These are phyloP conservation scores for Aphelenchoides avenae DNA, from an alignment of 1,140 invertebrate genomes.

Conservation along the genomic window DNA sequence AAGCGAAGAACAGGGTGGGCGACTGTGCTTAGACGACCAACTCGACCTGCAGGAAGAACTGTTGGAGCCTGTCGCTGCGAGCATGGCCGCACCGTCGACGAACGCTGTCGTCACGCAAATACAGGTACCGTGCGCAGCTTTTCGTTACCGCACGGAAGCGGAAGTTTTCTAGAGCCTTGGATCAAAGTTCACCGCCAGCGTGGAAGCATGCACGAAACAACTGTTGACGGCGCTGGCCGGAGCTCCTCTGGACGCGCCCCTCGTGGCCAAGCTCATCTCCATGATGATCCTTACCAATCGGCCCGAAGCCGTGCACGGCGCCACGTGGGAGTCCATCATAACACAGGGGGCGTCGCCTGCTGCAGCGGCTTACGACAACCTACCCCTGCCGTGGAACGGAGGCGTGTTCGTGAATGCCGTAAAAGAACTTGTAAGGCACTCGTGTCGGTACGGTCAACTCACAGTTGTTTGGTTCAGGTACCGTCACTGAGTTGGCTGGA, in stretches of 20 bases:
- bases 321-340: slow-evolving; percentile 17
- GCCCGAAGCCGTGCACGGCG: slow-evolving; percentile 9
- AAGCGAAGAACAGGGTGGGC: no score
- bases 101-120: no score
- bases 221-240: slow-evolving; percentile 15
- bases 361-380: slow-evolving; percentile 2
- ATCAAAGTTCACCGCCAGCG: slow-evolving; percentile 21
- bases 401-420: slow-evolving; percentile 27
- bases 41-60: no score
- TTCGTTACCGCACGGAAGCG: no score
- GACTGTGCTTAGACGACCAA: no score
- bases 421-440: slow-evolving; percentile 18
- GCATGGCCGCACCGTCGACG: no score
- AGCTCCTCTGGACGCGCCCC: slow-evolving; percentile 13
- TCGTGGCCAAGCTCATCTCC: slow-evolving; percentile 24
- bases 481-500: slow-evolving; percentile 70
- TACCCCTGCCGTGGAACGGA: slow-evolving; percentile 26
- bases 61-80: no score
- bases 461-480: slow-evolving; percentile 22
- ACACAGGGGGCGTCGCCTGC: not conserved
- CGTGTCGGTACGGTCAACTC: slow-evolving; percentile 2
- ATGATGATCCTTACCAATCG: slow-evolving; percentile 16
- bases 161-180: no score
- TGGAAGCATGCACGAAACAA: slow-evolving; percentile 21
- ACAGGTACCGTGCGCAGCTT: no score